Conservation (phyloP, 1,140 invertebrate genomes). For the Drosophila ogumai region DNA sequence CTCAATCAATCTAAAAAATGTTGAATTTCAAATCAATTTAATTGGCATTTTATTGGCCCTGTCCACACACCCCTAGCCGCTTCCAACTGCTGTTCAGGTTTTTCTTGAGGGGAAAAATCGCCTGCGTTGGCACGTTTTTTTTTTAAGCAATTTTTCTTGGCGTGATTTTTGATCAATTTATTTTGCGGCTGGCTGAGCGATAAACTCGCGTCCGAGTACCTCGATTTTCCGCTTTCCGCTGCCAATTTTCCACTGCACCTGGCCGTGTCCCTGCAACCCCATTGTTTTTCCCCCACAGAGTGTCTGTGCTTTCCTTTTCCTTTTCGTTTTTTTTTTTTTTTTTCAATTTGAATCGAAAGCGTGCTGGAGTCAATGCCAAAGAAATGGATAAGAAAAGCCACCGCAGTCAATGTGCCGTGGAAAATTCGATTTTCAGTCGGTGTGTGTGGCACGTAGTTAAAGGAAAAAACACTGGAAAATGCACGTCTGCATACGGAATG, state of each 20-base stretch:
- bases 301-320: background rate
- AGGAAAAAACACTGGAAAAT: slow-evolving; percentile 7
- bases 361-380: slow-evolving; percentile 9
- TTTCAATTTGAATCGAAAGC: slow-evolving; percentile 63
- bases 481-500: slow-evolving; percentile 29
- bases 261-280: slow-evolving; percentile 24
- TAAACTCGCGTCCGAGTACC: slow-evolving; percentile 20
- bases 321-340: slow-evolving; percentile 32
- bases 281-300: slow-evolving; percentile 38
- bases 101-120: background rate
- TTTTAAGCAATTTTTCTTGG: slow-evolving; percentile 47
- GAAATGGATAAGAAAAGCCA: slow-evolving; percentile 21
- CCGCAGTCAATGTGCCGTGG: slow-evolving; percentile 18
- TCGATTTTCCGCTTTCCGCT: slow-evolving; percentile 16
- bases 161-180: slow-evolving; percentile 71
- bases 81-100: background rate
- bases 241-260: slow-evolving; percentile 24
- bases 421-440: slow-evolving; percentile 29
- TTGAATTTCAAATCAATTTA: slow-evolving; percentile 70
- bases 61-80: slow-evolving; percentile 1
- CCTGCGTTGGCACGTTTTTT: slow-evolving; percentile 53
- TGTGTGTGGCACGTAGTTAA: slow-evolving; percentile 33
- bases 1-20: slow-evolving; percentile 19
- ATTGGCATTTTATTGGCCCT: slow-evolving; percentile 56
- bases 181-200: slow-evolving; percentile 15